Evolutionary conservation across 2,888 invertebrate genomes (phyloP).

Genomic region (Synanthedon formicaeformis): DNA sequence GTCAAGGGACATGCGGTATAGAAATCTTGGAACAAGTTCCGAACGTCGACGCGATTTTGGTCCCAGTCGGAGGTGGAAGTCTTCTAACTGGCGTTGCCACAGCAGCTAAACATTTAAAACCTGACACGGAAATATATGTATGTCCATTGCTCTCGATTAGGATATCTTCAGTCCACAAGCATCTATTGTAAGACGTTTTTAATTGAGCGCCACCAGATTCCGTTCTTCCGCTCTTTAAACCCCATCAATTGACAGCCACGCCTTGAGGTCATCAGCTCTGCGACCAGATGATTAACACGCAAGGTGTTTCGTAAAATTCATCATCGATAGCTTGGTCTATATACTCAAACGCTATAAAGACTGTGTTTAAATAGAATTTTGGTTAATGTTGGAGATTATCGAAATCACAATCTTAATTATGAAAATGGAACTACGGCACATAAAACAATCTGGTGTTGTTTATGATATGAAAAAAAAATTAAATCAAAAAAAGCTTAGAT

Average conservation of each 20-base stretch:
- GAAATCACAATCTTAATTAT: too few species aligned
- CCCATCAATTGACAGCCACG: background rate
- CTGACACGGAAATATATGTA: conserved; percentile 87
- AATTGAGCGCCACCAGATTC: too few species aligned
- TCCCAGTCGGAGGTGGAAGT: conserved; percentile 95
- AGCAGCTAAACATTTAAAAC: conserved; percentile 87
- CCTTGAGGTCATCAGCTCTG: background rate
- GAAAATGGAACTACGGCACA: background rate
- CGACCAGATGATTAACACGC: too few species aligned
- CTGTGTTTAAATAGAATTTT: too few species aligned
- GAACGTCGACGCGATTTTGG: conserved; percentile 86
- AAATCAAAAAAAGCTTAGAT: too few species aligned
- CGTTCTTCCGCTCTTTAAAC: too few species aligned
- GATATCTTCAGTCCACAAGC: background rate
- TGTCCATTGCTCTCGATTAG: conserved; percentile 32
- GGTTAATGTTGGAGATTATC: too few species aligned
- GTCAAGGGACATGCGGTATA: conserved; percentile 93
- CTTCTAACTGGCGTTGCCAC: conserved; percentile 88
- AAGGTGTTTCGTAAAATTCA: too few species aligned
- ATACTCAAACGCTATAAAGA: too few species aligned
- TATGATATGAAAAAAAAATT: background rate
- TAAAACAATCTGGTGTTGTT: background rate
- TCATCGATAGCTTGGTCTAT: too few species aligned
- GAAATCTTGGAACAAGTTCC: conserved; percentile 92
- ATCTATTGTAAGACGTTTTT: background rate